A percentile compares a stretch with the other conserved stretches of the same genome.
Conservation (phyloP, 2,113 vertebrate genomes). For the Aleadryas rufinucha region DNA sequence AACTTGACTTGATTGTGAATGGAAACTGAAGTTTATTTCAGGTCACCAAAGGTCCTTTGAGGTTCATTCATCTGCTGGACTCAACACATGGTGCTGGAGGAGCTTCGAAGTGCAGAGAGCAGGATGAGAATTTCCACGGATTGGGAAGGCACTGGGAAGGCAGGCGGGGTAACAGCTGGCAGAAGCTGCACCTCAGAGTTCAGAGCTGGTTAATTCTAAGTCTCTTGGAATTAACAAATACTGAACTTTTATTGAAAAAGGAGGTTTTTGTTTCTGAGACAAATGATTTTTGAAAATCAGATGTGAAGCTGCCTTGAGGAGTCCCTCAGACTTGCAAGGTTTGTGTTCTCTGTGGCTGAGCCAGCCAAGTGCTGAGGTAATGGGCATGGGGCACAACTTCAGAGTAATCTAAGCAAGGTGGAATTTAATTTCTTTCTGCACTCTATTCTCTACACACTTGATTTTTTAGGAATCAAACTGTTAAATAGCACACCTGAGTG, state of each 20-base stretch:
- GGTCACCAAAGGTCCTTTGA: not conserved
- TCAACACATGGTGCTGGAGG: accelerated
- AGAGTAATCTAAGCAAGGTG: not conserved
- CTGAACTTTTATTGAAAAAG: not conserved
- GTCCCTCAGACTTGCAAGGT: not conserved
- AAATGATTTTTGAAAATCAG: not conserved
- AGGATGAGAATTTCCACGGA: not conserved
- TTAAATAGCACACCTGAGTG: not conserved
- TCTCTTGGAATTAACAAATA: not conserved
- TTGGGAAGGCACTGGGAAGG: not conserved
- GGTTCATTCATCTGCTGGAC: not conserved
- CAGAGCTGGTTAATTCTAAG: not conserved
- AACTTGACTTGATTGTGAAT: not conserved
- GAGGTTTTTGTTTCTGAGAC: not conserved
- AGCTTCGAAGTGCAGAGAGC: not conserved
- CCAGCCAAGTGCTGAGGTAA: not conserved
- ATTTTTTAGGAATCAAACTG: not conserved
- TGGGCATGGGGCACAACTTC: not conserved
- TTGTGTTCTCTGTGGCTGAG: not conserved
- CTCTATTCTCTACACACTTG: not conserved
- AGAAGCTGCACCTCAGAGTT: not conserved
- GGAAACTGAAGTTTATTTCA: not conserved
- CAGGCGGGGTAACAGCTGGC: not conserved
- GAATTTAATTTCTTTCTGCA: not conserved
- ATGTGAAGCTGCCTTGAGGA: not conserved